These are phyloP conservation scores for Halocynthia aurantium DNA, from an alignment of 23 tunicate genomes.

Conservation along the genomic window DNA sequence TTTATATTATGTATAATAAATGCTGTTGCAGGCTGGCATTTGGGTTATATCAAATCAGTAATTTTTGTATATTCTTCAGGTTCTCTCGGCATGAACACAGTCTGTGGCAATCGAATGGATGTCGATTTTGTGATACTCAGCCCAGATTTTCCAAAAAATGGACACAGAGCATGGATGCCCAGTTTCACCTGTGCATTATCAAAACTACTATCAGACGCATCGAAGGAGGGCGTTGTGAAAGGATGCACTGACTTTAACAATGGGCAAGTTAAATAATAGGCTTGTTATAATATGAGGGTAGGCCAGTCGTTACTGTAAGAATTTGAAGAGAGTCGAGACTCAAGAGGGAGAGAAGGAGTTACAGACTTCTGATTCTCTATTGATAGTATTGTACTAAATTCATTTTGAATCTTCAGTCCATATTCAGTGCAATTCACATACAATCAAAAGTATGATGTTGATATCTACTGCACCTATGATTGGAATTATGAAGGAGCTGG, in stretches of 20 bases:
- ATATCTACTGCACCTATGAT: slow-evolving; percentile 57
- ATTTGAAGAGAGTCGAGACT: too few relatives aligned
- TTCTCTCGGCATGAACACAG: slow-evolving; percentile 71
- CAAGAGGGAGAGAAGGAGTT: too few relatives aligned
- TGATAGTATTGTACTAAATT: too few relatives aligned
- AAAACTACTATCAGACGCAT: slow-evolving; percentile 47
- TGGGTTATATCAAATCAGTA: background rate
- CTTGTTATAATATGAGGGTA: too few relatives aligned
- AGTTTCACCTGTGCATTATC: slow-evolving; percentile 56
- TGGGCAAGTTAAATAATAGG: slow-evolving; percentile 26
- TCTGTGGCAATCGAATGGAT: slow-evolving; percentile 63
- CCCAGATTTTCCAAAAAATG: slow-evolving; percentile 71
- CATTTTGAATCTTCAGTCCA: slow-evolving; percentile 18
- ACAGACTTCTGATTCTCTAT: too few relatives aligned
- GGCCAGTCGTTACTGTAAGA: too few relatives aligned
- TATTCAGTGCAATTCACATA: slow-evolving; percentile 57
- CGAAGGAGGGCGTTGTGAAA: slow-evolving; percentile 40
- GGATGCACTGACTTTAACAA: slow-evolving; percentile 41
- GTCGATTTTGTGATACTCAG: slow-evolving; percentile 53
- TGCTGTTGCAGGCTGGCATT: background rate
- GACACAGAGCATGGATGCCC: slow-evolving; percentile 83
- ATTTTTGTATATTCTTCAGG: slow-evolving; percentile 28
- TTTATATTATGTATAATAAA: background rate
- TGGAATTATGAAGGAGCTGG: slow-evolving; percentile 61
- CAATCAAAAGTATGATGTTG: slow-evolving; percentile 52